These are phyloP conservation scores for Danio tinwini DNA, from an alignment of 2,797 vertebrate species.

Conservation along the genomic window DNA sequence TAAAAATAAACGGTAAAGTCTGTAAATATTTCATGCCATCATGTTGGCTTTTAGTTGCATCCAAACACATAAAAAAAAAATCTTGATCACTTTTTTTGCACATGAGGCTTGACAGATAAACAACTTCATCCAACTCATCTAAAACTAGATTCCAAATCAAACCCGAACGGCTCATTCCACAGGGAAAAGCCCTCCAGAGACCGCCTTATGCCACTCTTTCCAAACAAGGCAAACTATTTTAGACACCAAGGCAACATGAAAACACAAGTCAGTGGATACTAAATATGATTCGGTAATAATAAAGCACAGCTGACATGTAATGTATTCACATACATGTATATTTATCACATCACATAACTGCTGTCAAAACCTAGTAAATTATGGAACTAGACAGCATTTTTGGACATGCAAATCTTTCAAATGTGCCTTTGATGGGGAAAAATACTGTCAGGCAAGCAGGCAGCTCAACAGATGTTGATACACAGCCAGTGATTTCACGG, in stretches of 20 bases:
- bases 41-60: neutral
- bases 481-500: slow-evolving; percentile 13
- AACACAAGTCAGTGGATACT: slow-evolving; percentile 29
- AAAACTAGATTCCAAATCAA: slow-evolving; percentile 9
- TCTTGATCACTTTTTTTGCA: neutral
- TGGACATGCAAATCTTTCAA: neutral
- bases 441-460: neutral
- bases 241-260: slow-evolving; percentile 58
- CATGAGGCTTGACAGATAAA: neutral
- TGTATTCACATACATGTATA: neutral
- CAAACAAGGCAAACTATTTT: slow-evolving; percentile 54
- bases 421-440: neutral
- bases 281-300: neutral
- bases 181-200: slow-evolving; percentile 17
- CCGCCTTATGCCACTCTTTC: neutral
- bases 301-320: neutral
- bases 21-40: neutral
- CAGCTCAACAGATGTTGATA: neutral
- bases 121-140: slow-evolving; percentile 4
- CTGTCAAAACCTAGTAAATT: neutral
- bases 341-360: neutral
- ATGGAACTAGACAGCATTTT: neutral
- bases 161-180: slow-evolving; percentile 5
- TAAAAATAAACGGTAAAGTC: neutral
- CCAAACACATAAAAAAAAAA: neutral